A percentile compares a stretch with the other conserved stretches of the same genome.
Conservation (phyloP, 64 coral and sea anemone genomes). For the Anthopleura sola region DNA sequence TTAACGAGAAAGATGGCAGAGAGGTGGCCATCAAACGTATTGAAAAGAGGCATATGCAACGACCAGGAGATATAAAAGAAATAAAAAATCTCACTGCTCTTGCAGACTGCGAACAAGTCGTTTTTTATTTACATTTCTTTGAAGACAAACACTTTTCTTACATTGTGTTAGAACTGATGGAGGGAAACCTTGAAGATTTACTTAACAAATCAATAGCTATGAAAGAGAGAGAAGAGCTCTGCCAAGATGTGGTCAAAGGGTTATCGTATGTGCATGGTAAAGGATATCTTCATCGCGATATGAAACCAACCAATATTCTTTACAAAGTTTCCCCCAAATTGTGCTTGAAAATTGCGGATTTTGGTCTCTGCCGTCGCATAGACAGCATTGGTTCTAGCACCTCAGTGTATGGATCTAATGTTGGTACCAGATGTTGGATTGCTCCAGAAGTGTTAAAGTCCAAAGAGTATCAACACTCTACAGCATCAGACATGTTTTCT, state of each 20-base stretch:
- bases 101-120: conserved; percentile 24
- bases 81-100: conserved; percentile 18
- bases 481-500: background rate
- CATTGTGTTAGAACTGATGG: conserved; percentile 68
- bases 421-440: conserved; percentile 27
- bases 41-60: background rate
- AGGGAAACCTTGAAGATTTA: conserved; percentile 49
- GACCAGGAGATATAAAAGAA: conserved; percentile 25
- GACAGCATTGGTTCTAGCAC: background rate
- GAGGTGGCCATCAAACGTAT: conserved; percentile 60
- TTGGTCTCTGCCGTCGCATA: conserved; percentile 34
- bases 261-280: conserved; percentile 35
- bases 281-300: conserved; percentile 44
- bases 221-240: background rate
- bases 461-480: background rate
- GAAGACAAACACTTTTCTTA: conserved; percentile 40
- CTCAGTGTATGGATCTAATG: background rate
- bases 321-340: conserved; percentile 37
- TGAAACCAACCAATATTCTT: conserved; percentile 66
- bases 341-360: conserved; percentile 56
- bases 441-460: background rate
- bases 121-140: conserved; percentile 36
- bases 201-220: background rate
- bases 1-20: conserved; percentile 57
- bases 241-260: background rate